Evolutionary conservation across 1,140 invertebrate species (phyloP), one percentile per base, ranked within the genome.

Genomic region (Eurosta solidaginis): DNA sequence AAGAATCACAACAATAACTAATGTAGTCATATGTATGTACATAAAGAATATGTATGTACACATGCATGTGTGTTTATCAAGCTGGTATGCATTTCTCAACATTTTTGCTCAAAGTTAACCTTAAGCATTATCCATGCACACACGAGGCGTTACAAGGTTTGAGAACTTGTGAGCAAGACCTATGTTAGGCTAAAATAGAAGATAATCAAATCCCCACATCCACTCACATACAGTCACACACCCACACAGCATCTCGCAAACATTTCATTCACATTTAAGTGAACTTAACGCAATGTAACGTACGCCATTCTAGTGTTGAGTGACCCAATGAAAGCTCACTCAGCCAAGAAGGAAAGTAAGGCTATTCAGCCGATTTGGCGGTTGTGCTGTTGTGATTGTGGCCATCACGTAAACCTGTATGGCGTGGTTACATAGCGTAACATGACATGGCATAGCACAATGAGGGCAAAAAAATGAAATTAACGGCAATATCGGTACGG

Each of bases 341-440:
- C n/a, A n/a, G n/a, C n/a, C n/a, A n/a, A n/a, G n/a, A n/a, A n/a
- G n/a, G n/a, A n/a, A n/a, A n/a, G n/a, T 59, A 29, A 20, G 33
- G n/a, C 12, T 9, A 1, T 33, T 42, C 12, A 2, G 59, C n/a
- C 36, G 22, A n/a, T 17, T 40, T 68, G 59, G n/a, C 33, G 33
- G 59, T 68, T 68, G 54, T 68, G 17, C n/a, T 40, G n/a, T n/a
- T n/a, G 33, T 68, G 59, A 68, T 68, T 68, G 59, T 17, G 36
- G 36, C 17, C 17, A 36, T 42, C 40, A 4, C 17, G 2, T 10
- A 42, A 68, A 68, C n/a, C 33, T 40, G 33, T 40, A 68, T 36
- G 9, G n/a, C 33, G 59, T 27, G 20, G 3, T 6, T 59, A 10
- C n/a, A n/a, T n/a, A n/a, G n/a, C n/a, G 59, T 33, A 33, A 36